A percentile compares a stretch with the other conserved stretches of the same genome.
Evolutionary conservation across 2,888 invertebrate genomes (phyloP).

Genomic region (Craniophora ligustri): DNA sequence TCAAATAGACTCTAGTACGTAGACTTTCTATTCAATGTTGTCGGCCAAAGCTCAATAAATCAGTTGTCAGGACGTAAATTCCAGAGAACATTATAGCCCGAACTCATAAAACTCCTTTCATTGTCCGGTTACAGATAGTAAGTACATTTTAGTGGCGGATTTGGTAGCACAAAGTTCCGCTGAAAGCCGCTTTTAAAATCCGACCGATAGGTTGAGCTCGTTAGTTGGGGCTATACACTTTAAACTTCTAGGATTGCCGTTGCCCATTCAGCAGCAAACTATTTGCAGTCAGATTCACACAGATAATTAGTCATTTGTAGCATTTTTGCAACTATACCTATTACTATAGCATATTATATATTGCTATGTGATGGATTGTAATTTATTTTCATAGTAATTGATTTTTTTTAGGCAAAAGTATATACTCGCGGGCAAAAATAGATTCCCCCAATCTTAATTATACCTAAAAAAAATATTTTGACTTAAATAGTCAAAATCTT

Average conservation of each 20-base stretch:
- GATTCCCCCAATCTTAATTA: too few species aligned
- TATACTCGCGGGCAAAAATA: too few species aligned
- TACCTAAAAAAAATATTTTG: too few species aligned
- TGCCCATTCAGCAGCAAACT: too few species aligned
- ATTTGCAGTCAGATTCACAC: too few species aligned
- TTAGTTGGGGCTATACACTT: conserved; percentile 13
- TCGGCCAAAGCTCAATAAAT: conserved; percentile 24
- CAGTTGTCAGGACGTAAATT: conserved; percentile 18
- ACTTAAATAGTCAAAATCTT: too few species aligned
- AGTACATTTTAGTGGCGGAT: conserved; percentile 8
- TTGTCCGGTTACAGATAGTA: conserved; percentile 3
- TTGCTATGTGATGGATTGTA: too few species aligned
- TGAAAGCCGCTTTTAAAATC: conserved; percentile 5
- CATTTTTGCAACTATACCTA: too few species aligned
- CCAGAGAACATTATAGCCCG: conserved; percentile 16
- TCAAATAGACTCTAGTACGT: background rate
- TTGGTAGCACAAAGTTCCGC: conserved; percentile 14
- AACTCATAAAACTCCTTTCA: conserved; percentile 36
- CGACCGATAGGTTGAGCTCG: conserved; percentile 13
- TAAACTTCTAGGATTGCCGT: conserved; percentile 20
- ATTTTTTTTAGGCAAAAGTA: too few species aligned
- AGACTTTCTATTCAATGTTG: conserved; percentile 6
- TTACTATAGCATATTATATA: too few species aligned
- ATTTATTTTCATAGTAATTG: too few species aligned
- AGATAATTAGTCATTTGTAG: too few species aligned